These are phyloP conservation scores for Mandrillus leucophaeus DNA, from an alignment of 2,113 vertebrate species.

Conservation along the genomic window DNA sequence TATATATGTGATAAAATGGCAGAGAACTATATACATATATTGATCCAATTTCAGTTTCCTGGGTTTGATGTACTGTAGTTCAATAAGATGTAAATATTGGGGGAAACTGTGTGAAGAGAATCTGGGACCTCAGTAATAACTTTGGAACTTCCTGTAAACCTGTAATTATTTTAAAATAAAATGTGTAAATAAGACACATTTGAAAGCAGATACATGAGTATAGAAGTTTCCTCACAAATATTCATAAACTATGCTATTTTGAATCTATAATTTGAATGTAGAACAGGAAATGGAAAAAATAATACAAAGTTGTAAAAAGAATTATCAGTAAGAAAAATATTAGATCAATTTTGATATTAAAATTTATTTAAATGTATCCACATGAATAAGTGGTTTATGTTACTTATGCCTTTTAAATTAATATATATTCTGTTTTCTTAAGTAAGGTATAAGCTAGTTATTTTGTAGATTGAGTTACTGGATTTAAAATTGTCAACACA, in stretches of 20 bases:
- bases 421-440: not conserved
- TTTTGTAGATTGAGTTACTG: constrained; percentile 19
- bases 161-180: not conserved
- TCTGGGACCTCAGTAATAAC: not conserved
- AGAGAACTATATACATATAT: not conserved
- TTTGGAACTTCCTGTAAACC: not conserved
- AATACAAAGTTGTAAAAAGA: not conserved
- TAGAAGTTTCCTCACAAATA: constrained; percentile 15
- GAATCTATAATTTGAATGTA: constrained; percentile 15
- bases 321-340: not conserved
- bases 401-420: not conserved
- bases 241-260: not conserved
- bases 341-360: not conserved
- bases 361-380: not conserved
- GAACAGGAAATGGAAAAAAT: not conserved
- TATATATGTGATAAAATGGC: not conserved
- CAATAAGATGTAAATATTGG: not conserved
- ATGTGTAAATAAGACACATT: not conserved
- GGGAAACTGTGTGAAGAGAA: not conserved
- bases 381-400: not conserved
- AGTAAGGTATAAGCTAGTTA: not conserved
- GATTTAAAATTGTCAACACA: constrained; percentile 80
- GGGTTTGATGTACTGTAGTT: not conserved
- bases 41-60: not conserved
- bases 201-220: not conserved